phyloP scores from a whole-genome alignment of 2,113 vertebrate species.

The Archocentrus centrarchus region DNA sequence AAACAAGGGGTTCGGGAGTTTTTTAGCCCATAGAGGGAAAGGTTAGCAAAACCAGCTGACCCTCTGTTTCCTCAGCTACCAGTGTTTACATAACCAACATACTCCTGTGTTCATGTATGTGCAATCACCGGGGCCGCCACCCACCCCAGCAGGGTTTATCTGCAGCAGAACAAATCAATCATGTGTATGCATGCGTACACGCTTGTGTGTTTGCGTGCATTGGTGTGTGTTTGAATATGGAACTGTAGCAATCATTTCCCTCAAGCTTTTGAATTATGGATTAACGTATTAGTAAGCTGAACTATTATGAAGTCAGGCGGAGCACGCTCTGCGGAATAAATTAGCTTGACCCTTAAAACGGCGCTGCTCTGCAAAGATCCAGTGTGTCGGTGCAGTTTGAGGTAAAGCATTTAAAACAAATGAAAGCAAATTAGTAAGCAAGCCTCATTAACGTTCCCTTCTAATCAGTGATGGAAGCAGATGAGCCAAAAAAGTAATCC shows the following conservation, averaged over 20 bases:
- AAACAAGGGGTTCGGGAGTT: constrained; percentile 8
- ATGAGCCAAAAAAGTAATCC: constrained; percentile 14
- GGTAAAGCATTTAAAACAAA: constrained; percentile 32
- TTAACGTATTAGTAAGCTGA: constrained; percentile 52
- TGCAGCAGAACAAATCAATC: constrained; percentile 50
- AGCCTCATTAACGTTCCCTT: constrained; percentile 13
- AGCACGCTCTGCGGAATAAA: constrained; percentile 36
- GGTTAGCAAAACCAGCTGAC: constrained; percentile 65
- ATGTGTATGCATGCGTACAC: constrained; percentile 9
- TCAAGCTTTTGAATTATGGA: constrained; percentile 63
- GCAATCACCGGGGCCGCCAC: constrained; percentile 56
- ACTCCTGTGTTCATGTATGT: constrained; percentile 64
- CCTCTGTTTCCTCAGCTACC: constrained; percentile 53
- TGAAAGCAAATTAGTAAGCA: constrained; percentile 2
- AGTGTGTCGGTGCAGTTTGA: not conserved
- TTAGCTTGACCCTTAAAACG: constrained; percentile 16
- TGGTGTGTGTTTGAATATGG: constrained; percentile 30
- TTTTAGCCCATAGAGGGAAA: constrained; percentile 36
- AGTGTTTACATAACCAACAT: constrained; percentile 65
- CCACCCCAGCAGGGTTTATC: constrained; percentile 46
- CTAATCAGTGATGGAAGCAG: not conserved
- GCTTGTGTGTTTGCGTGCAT: not conserved
- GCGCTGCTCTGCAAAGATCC: not conserved
- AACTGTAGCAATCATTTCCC: constrained; percentile 42
- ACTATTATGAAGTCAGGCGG: constrained; percentile 28